Percentiles rank a stretch among this genome's conserved stretches.
phyloP scores from a whole-genome alignment of 2,888 invertebrate genomes.

The Endomychus coccineus region DNA sequence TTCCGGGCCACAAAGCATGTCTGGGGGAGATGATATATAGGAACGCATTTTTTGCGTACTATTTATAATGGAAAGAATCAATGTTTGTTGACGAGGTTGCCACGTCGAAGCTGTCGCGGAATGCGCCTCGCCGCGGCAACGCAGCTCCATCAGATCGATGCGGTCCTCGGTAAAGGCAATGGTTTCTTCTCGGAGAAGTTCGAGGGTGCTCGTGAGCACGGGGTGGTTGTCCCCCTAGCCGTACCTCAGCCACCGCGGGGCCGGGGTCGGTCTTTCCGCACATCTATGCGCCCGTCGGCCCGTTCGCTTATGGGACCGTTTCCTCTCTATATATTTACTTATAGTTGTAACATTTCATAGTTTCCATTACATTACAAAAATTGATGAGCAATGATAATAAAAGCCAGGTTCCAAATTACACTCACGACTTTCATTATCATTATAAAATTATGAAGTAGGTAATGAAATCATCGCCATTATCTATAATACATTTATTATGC shows the following conservation, averaged over 20 bases:
- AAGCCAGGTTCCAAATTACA: no score
- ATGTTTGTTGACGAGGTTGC: slow-evolving; percentile 37
- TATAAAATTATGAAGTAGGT: no score
- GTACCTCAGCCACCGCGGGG: slow-evolving; percentile 16
- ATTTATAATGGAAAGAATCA: slow-evolving; percentile 46
- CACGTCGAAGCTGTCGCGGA: slow-evolving; percentile 29
- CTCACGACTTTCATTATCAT: no score
- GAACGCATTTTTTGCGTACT: slow-evolving; percentile 46
- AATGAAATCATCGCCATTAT: no score
- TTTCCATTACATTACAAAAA: background rate
- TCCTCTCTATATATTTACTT: slow-evolving; percentile 1
- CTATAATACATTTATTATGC: no score
- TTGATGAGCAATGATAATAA: no score
- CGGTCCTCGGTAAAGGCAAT: slow-evolving; percentile 15
- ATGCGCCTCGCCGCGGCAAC: slow-evolving; percentile 8
- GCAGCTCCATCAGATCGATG: slow-evolving; percentile 5
- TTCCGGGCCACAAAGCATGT: slow-evolving; percentile 45
- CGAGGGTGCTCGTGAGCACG: slow-evolving; percentile 33
- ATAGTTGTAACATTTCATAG: background rate
- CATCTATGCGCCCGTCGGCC: slow-evolving; percentile 14
- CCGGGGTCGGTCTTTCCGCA: slow-evolving; percentile 9
- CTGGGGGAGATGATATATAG: slow-evolving; percentile 44
- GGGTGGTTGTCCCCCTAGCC: slow-evolving; percentile 22
- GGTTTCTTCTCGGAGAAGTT: slow-evolving; percentile 36
- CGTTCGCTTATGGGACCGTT: slow-evolving; percentile 12